phyloP scores from a whole-genome alignment of 2,888 invertebrate genomes.

The Heliconius charithonia region DNA sequence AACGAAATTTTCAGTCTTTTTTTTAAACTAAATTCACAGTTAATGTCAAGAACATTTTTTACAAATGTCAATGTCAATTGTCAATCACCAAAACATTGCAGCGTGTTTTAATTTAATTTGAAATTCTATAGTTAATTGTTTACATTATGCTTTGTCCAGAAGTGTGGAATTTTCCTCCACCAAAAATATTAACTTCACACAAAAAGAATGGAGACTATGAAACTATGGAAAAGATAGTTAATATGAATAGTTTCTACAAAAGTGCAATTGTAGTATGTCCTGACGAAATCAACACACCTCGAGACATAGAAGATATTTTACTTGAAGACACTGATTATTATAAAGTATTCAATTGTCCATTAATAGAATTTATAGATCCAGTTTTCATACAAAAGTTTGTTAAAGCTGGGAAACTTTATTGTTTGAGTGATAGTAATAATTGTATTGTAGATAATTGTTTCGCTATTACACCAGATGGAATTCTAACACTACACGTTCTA shows the following conservation, averaged over 20 bases:
- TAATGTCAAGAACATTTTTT: not conserved
- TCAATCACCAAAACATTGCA: not conserved
- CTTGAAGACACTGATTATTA: constrained; percentile 72
- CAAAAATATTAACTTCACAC: constrained; percentile 62
- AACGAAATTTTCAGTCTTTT: not conserved
- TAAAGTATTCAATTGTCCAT: constrained; percentile 59
- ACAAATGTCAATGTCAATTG: constrained; percentile 9
- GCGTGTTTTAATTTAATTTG: not conserved
- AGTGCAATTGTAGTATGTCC: constrained; percentile 72
- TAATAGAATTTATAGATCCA: constrained; percentile 65
- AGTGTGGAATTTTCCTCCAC: constrained; percentile 68
- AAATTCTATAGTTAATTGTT: not conserved
- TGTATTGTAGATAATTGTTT: constrained; percentile 71
- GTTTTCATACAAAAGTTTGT: constrained; percentile 70
- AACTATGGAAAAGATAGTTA: constrained; percentile 54
- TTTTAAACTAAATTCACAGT: not conserved
- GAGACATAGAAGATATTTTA: constrained; percentile 59
- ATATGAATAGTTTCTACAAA: constrained; percentile 69
- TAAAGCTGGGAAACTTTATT: constrained; percentile 65
- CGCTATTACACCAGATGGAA: constrained; percentile 70
- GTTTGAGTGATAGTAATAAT: constrained; percentile 60
- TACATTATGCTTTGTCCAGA: constrained; percentile 71
- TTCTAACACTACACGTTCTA: constrained; percentile 63
- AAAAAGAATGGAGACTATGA: constrained; percentile 57
- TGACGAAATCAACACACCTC: constrained; percentile 67